Percentiles rank a stretch among this genome's conserved stretches.
phyloP scores from a whole-genome alignment of 2,113 vertebrate species.

The Prionailurus viverrinus region DNA sequence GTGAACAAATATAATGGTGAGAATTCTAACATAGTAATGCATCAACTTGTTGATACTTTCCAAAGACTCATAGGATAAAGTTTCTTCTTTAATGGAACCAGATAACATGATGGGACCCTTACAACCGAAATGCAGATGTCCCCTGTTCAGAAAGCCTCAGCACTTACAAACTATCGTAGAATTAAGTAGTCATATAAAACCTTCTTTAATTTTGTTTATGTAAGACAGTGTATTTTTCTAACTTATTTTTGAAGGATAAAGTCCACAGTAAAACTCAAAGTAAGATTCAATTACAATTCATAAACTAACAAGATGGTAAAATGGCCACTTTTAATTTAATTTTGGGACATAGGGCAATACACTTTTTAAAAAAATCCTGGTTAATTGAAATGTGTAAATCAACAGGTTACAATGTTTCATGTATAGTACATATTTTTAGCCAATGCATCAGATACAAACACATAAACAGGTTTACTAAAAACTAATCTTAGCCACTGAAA shows the following conservation, averaged over 20 bases:
- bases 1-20: not conserved
- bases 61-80: constrained; percentile 1
- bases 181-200: not conserved
- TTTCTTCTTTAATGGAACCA: not conserved
- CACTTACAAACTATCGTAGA: not conserved
- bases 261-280: not conserved
- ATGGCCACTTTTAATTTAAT: not conserved
- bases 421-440: not conserved
- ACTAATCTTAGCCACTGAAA: not conserved
- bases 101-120: constrained; percentile 78
- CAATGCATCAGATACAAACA: not conserved
- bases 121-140: not conserved
- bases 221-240: not conserved
- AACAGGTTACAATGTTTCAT: not conserved
- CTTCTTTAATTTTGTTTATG: constrained; percentile 40
- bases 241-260: constrained; percentile 41
- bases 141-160: not conserved
- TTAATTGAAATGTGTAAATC: not conserved
- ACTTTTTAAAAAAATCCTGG: not conserved
- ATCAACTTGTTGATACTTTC: not conserved
- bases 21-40: not conserved
- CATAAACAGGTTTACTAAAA: not conserved
- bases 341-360: not conserved
- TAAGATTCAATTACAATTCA: not conserved
- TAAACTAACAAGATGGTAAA: not conserved